phyloP scores from a whole-genome alignment of 2,113 vertebrate genomes.

The Laticauda laticaudata region DNA sequence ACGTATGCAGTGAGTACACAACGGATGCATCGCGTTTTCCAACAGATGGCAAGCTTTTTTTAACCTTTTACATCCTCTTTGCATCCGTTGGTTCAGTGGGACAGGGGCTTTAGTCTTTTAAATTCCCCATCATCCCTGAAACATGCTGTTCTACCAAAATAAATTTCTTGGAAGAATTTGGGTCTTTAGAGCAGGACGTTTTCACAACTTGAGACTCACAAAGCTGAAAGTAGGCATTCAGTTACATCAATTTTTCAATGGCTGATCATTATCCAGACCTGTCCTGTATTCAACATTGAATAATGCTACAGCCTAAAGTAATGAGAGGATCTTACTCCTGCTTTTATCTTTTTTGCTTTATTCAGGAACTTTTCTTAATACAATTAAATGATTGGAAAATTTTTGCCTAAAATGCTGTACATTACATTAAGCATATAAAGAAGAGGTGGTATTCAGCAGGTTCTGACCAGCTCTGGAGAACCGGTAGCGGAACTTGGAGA shows the following conservation, averaged over 20 bases:
- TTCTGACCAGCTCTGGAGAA: no score
- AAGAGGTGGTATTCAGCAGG: no score
- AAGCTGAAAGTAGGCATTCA: neutral
- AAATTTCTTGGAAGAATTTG: neutral
- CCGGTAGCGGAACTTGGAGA: no score
- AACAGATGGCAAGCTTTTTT: no score
- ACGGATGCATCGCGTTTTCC: no score
- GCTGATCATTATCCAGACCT: neutral
- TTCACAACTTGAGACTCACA: neutral
- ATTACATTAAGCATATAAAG: rapidly evolving
- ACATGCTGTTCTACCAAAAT: neutral
- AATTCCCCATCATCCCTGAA: neutral
- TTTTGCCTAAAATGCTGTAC: neutral
- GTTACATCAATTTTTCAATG: neutral
- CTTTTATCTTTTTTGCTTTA: neutral
- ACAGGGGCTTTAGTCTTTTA: neutral
- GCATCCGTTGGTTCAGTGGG: no score
- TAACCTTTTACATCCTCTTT: no score
- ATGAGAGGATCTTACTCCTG: neutral
- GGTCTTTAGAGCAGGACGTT: neutral
- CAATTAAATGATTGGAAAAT: neutral
- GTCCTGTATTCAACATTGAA: neutral
- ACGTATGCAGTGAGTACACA: no score
- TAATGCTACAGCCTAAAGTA: neutral
- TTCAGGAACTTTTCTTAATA: neutral